Evolutionary conservation across 2,113 vertebrate species (phyloP).

Genomic region (Nansenia antarctica): DNA sequence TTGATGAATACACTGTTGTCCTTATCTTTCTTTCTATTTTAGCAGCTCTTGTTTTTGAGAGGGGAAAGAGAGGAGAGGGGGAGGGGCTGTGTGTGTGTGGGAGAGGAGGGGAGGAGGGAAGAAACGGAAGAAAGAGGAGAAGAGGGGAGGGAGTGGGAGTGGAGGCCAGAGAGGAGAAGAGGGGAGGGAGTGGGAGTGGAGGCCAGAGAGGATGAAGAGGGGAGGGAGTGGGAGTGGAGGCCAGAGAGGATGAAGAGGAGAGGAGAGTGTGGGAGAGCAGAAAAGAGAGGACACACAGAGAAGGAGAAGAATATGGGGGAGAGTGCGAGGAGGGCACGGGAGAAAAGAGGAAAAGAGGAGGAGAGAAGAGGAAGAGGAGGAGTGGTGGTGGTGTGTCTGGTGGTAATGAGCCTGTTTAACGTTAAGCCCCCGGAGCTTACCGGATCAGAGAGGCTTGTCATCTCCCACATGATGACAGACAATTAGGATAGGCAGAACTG

Average conservation of each 20-base stretch:
- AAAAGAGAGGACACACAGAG: background rate
- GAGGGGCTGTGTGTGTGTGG: background rate
- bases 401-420: slow-evolving; percentile 7
- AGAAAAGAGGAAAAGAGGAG: background rate
- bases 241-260: fast-evolving
- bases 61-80: background rate
- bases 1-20: too few relatives aligned
- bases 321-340: background rate
- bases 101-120: slow-evolving; percentile 2
- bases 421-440: background rate
- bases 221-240: slow-evolving; percentile 42
- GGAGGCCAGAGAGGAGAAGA: background rate
- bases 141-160: background rate
- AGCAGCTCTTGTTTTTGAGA: too few relatives aligned
- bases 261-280: background rate
- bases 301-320: too few relatives aligned
- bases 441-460: slow-evolving; percentile 16
- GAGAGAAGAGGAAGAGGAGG: background rate
- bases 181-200: background rate
- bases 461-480: slow-evolving; percentile 12
- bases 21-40: too few relatives aligned
- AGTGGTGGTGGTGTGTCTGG: background rate
- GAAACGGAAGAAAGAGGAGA: background rate
- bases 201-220: background rate
- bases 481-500: slow-evolving; percentile 12